Evolutionary conservation across 2,888 invertebrate species (phyloP).

Genomic region (Scaptomyza polygonia): DNA sequence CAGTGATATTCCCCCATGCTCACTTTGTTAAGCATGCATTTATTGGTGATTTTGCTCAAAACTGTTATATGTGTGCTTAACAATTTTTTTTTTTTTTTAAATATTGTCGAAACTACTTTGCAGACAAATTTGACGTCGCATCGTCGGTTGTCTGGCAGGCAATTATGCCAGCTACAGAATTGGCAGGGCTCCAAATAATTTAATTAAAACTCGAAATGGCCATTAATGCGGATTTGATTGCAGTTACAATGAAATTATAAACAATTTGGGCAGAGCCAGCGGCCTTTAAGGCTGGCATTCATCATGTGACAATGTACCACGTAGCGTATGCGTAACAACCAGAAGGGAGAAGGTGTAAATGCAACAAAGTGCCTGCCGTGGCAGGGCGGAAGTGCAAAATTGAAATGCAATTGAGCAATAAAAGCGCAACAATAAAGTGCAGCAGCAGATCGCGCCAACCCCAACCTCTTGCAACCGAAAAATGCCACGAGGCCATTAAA

Average conservation of each 20-base stretch:
- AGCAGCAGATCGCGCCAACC: neutral
- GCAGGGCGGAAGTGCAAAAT: conserved; percentile 44
- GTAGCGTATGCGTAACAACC: conserved; percentile 34
- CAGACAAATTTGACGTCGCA: conserved; percentile 2
- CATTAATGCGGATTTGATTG: conserved; percentile 41
- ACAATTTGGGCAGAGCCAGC: conserved; percentile 31
- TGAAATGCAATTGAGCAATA: conserved; percentile 57
- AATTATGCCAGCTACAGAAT: conserved; percentile 21
- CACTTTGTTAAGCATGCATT: conserved; percentile 58
- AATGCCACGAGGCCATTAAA: conserved; percentile 20
- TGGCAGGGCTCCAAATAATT: conserved; percentile 37
- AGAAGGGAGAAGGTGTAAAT: conserved; percentile 7
- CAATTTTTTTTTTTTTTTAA: conserved; percentile 27
- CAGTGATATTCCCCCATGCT: conserved; percentile 59
- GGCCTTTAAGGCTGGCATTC: conserved; percentile 32
- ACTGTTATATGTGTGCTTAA: conserved; percentile 40
- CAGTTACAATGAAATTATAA: conserved; percentile 50
- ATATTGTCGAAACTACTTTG: conserved; percentile 30
- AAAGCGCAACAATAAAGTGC: conserved; percentile 23
- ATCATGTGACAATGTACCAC: conserved; percentile 45
- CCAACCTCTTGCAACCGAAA: neutral
- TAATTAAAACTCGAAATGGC: conserved; percentile 53
- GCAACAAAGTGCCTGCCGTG: conserved; percentile 29
- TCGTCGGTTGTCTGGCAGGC: conserved; percentile 28
- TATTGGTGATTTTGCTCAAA: conserved; percentile 42